Conservation (phyloP, 92 coral and sea anemone genomes). For the Epizoanthus ramosus region DNA sequence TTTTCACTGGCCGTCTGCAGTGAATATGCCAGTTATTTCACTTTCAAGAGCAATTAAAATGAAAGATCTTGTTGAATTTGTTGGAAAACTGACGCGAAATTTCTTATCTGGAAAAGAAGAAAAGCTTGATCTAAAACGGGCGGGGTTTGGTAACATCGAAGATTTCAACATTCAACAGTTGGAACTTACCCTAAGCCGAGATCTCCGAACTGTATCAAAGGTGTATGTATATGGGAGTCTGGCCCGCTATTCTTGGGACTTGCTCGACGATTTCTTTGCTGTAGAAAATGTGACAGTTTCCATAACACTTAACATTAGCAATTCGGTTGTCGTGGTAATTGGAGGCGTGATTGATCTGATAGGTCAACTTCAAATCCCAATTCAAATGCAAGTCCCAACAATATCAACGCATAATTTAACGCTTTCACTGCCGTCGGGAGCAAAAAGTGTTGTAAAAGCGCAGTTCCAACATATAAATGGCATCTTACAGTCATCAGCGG, state of each 20-base stretch:
- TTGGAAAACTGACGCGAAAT: constrained; percentile 23
- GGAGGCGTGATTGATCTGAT: constrained; percentile 51
- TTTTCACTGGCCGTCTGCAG: constrained; percentile 44
- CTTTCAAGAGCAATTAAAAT: constrained; percentile 16
- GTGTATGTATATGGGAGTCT: constrained; percentile 10
- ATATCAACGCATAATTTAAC: constrained; percentile 20
- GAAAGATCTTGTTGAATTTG: constrained; percentile 26
- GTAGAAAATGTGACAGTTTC: constrained; percentile 39
- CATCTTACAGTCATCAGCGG: constrained; percentile 32
- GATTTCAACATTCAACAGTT: constrained; percentile 38
- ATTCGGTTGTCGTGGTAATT: constrained; percentile 24
- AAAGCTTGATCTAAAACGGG: constrained; percentile 31
- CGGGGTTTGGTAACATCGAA: constrained; percentile 34
- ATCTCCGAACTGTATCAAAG: constrained; percentile 35
- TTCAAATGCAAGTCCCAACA: constrained; percentile 56
- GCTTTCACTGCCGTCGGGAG: constrained; percentile 31
- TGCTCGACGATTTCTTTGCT: constrained; percentile 54
- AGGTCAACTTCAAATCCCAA: constrained; percentile 50
- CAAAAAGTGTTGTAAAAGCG: not conserved
- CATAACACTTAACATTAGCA: constrained; percentile 26
- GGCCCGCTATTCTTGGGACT: constrained; percentile 60
- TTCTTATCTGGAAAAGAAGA: constrained; percentile 36
- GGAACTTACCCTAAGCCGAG: constrained; percentile 33
- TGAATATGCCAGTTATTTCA: constrained; percentile 28
- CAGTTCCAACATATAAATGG: constrained; percentile 39